Conservation (phyloP, 2,113 vertebrate genomes). For the Proterorhinus semilunaris region DNA sequence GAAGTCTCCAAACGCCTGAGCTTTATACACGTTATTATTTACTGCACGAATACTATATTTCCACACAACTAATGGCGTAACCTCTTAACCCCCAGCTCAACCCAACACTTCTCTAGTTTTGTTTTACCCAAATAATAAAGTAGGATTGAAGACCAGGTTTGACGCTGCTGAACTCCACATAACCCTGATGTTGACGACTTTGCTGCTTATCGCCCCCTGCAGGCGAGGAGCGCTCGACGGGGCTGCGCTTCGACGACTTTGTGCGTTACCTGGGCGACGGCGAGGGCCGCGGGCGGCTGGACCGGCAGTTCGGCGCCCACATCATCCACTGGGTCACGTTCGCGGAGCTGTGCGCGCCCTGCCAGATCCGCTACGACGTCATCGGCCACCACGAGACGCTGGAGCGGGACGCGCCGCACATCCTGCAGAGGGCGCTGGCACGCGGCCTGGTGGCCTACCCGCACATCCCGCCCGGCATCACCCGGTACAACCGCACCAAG, state of each 20-base stretch:
- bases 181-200: too few species aligned
- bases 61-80: too few species aligned
- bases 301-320: slow-evolving; percentile 91
- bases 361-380: slow-evolving; percentile 86
- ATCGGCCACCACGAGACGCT: slow-evolving; percentile 96
- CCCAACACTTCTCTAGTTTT: too few species aligned
- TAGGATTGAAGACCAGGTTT: too few species aligned
- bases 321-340: slow-evolving; percentile 97
- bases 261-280: slow-evolving; percentile 91
- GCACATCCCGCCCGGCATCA: slow-evolving; percentile 91
- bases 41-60: too few species aligned
- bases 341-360: slow-evolving; percentile 92
- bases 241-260: slow-evolving; percentile 95
- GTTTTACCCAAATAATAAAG: too few species aligned
- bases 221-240: slow-evolving; percentile 56
- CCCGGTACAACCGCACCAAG: slow-evolving; percentile 91
- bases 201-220: too few species aligned
- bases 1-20: too few species aligned
- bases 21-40: too few species aligned
- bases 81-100: too few species aligned
- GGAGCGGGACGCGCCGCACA: slow-evolving; percentile 87
- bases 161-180: too few species aligned
- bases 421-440: slow-evolving; percentile 87
- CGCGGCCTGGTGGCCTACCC: slow-evolving; percentile 88
- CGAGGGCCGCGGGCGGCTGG: slow-evolving; percentile 83